Percentiles rank a stretch among this genome's conserved stretches.
phyloP scores from a whole-genome alignment of 2,113 vertebrate species.

The Notechis scutatus region DNA sequence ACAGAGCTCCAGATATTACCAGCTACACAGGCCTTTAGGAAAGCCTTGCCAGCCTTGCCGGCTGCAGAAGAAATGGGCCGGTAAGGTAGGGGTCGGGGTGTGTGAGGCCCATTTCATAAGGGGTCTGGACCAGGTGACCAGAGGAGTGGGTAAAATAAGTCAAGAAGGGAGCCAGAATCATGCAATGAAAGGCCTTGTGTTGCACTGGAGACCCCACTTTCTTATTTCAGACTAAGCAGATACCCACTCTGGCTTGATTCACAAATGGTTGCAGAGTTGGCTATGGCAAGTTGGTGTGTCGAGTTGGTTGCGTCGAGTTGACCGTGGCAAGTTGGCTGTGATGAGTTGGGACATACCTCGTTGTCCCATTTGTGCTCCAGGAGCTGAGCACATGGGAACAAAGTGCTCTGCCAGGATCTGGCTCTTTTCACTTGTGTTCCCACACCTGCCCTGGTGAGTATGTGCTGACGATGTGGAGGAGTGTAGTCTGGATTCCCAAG shows the following conservation, averaged over 20 bases:
- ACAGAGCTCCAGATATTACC: no score
- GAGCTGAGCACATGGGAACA: neutral
- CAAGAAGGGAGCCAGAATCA: neutral
- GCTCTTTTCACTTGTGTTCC: neutral
- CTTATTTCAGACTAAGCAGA: neutral
- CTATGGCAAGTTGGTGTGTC: no score
- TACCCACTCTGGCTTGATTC: neutral
- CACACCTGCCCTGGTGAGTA: neutral
- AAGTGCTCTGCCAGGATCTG: neutral
- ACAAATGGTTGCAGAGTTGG: neutral
- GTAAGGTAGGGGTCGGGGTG: no score
- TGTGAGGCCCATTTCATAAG: neutral
- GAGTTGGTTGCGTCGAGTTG: no score
- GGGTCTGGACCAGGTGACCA: neutral
- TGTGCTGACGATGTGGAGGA: neutral
- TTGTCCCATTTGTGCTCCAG: neutral
- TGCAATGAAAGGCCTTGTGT: neutral
- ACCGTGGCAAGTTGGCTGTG: no score
- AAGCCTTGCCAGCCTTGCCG: no score
- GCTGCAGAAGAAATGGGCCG: no score
- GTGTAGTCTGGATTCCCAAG: no score
- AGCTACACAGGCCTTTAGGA: no score
- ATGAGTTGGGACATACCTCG: no score
- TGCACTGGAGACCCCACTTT: neutral
- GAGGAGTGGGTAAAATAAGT: neutral